Conservation (phyloP, 2,797 vertebrate species). For the Xiphorhynchus erythropygius region DNA sequence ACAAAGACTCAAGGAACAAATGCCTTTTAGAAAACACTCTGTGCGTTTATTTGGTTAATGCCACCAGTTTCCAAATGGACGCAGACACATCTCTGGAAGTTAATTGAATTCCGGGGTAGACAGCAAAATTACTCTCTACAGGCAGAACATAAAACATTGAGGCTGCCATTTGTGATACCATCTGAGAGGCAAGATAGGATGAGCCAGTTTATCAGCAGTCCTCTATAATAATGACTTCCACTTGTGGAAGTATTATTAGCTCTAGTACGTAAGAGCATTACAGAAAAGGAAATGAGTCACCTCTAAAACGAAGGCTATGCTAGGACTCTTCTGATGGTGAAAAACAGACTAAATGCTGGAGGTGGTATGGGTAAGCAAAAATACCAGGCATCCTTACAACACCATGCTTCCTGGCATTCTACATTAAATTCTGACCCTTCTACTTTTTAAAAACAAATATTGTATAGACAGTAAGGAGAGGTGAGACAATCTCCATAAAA, state of each 20-base stretch:
- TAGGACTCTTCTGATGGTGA: background rate
- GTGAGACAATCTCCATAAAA: background rate
- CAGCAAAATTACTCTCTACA: background rate
- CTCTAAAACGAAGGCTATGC: background rate
- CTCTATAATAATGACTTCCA: slow-evolving; percentile 30
- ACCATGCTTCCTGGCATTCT: background rate
- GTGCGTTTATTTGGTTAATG: background rate
- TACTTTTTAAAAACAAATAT: background rate
- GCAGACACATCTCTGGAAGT: background rate
- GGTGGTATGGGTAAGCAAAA: background rate
- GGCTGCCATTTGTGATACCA: background rate
- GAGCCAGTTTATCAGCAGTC: slow-evolving; percentile 35
- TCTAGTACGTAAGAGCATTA: background rate
- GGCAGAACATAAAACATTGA: background rate
- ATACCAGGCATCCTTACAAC: background rate
- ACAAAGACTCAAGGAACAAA: background rate
- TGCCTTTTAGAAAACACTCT: background rate
- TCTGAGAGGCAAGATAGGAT: background rate
- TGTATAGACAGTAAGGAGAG: background rate
- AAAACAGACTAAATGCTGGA: background rate
- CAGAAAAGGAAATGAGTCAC: slow-evolving; percentile 47
- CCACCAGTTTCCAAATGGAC: background rate
- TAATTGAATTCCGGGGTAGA: background rate
- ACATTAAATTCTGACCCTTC: background rate
- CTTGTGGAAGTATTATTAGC: slow-evolving; percentile 30